Conservation (phyloP, 1,140 invertebrate genomes). For the Halictus rubicundus region DNA sequence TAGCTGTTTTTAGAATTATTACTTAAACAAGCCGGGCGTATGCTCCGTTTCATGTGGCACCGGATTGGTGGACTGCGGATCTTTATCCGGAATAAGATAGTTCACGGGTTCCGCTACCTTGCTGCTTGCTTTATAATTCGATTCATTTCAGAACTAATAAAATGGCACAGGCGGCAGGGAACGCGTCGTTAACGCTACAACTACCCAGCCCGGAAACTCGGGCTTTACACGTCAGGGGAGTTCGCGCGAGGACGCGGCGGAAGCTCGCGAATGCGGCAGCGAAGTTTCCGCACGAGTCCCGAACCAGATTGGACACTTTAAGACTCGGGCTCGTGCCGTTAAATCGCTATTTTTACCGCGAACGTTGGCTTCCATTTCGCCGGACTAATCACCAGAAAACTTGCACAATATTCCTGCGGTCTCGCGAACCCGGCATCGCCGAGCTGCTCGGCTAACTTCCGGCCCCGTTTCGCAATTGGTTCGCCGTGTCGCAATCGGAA, state of each 20-base stretch:
- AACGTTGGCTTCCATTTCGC: conserved; percentile 61
- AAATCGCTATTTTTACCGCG: conserved; percentile 63
- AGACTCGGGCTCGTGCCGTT: conserved; percentile 55
- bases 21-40: no score
- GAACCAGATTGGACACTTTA: conserved; percentile 51
- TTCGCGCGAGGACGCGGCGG: conserved; percentile 5
- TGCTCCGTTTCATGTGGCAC: no score
- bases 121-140: no score
- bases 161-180: no score
- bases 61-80: no score
- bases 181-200: no score
- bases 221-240: neutral
- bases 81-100: no score
- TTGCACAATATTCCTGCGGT: conserved; percentile 40
- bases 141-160: no score
- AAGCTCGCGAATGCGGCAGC: conserved; percentile 22
- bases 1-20: no score
- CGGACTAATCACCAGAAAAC: conserved; percentile 62
- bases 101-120: no score
- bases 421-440: no score
- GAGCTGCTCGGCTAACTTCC: neutral
- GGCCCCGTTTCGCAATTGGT: neutral
- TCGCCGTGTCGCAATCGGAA: neutral
- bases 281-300: conserved; percentile 54
- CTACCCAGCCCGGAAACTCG: no score